Evolutionary conservation across 2,113 vertebrate genomes (phyloP), one percentile per base, ranked within the genome.

Genomic region (Sander lucioperca): DNA sequence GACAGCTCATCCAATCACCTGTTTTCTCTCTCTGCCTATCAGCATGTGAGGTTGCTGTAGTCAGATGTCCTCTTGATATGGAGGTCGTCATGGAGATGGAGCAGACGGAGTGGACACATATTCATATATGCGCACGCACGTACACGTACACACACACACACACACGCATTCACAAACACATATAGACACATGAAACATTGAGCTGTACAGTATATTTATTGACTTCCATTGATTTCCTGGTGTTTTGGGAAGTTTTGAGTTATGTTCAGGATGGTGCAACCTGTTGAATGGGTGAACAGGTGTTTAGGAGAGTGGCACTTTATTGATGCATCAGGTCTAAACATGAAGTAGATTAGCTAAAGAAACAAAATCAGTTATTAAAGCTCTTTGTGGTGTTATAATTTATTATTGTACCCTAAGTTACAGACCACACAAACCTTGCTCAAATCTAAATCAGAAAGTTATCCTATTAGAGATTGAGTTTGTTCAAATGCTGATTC

Each of bases 1-100:
- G 27, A 89, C 88, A 77, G 89, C 90, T 93, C 92, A 79, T 87
- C 92, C 94, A 92, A 93, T 94, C 94, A 91, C 83, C 90, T 90
- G 86, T 90, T 82, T 84, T 80, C 75, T 86, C 83, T 80, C 77
- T 88, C 88, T 80, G 82, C 93, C 90, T 90, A 92, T 91, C 90
- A 92, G 87, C 88, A 76, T 83, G 88, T 73, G 79, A 84, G 76
- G 87, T 88, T 85, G 82, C 88, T 72, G 21, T 83, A 84, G 85
- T 85, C 86, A 90, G 90, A 86, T 79, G 72, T 92, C 86, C 87
- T 88, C 87, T 89, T 92, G 82, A 89, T 91, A 89, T 79, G 86
- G 86, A 93, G 88, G 89, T 93, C 87, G 90, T 80, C 88, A 93
- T 92, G 91, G 86, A 89, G 91, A 91, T 92, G 79, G 78, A 84